Base-by-base conservation (phyloP, 53 echinoderm and acorn worm genomes). In the Holothuria leucospilota region DNA sequence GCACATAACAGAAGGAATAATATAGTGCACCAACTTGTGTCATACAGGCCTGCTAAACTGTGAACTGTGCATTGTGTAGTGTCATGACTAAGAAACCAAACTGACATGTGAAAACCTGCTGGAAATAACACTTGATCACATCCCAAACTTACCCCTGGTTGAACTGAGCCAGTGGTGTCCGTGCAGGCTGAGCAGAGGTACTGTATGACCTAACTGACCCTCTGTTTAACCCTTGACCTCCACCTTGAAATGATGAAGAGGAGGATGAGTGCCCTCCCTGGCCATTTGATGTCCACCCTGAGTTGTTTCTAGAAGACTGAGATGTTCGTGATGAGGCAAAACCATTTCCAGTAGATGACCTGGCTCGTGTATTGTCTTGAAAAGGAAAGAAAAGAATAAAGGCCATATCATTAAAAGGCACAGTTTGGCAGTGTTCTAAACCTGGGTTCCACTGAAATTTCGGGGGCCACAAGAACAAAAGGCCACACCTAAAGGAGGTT, bases 151-250 rank as follows among this genome's bases (percentile, higher is more conserved):
- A 91, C 88, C 70, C 70, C 27, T 67, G 21, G 39, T 41, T 84
- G 15, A 91, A 29, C 28, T 86, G 84, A 58, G 51, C 66, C 61
- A 88, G 64, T 29, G 84, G 72, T 49, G 82, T 39, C 39, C 83
- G 82, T 14, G 18, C 56, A 56, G 73, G 27, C 87, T 84, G 89
- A 63, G 49, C 12, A 51, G 38, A 39, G 15, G 53, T 51, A 28
- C 68, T 78, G 62, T 64, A 20, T 51, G 63, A 66, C 27, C 68
- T 46, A 28, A 38, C 56, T 23, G 81, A 60, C 52, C 81, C 39
- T 25, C 41, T 60, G 20, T 62, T 62, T 59, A 60, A 81, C 81
- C 81, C 59, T 58, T 62, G 81, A 81, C 81, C 81, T 39, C 81
- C 38, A 15, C 59, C 59, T 60, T 59, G 39, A 81, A 20, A 81